Evolutionary conservation across 1,140 invertebrate species (phyloP).

Genomic region (Aplysia californica): DNA sequence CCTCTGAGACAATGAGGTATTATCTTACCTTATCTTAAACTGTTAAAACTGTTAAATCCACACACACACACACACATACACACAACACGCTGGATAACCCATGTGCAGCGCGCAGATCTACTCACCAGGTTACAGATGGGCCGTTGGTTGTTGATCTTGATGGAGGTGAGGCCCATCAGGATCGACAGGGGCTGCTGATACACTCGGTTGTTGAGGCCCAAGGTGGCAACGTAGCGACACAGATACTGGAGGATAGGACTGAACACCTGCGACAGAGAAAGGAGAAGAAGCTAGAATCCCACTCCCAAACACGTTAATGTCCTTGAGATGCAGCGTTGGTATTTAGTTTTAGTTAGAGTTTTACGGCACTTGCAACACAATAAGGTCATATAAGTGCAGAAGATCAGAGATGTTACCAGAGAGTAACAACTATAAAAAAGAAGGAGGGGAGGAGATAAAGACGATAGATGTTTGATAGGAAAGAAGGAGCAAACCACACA

Average conservation of each 20-base stretch:
- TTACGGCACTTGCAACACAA: not conserved
- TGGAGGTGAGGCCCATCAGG: constrained; percentile 79
- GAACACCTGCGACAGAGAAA: constrained; percentile 69
- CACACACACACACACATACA: no score
- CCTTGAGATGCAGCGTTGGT: not conserved
- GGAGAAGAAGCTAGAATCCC: not conserved
- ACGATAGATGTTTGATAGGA: not conserved
- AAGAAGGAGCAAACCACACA: no score
- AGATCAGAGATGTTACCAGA: not conserved
- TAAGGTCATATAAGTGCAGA: not conserved
- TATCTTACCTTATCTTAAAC: no score
- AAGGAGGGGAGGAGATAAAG: not conserved
- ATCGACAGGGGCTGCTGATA: constrained; percentile 77
- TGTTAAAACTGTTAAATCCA: no score
- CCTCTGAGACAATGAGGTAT: no score
- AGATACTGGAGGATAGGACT: constrained; percentile 78
- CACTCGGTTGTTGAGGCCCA: constrained; percentile 78
- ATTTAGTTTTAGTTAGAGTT: no score
- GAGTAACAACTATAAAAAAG: not conserved
- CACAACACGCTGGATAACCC: no score
- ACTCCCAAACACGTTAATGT: not conserved
- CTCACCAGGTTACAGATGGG: constrained; percentile 85
- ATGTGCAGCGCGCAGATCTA: no score
- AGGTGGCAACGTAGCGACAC: constrained; percentile 76
- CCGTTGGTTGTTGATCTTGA: constrained; percentile 74